Conservation (phyloP, 2,797 vertebrate species). For the Buceros bicornis region DNA sequence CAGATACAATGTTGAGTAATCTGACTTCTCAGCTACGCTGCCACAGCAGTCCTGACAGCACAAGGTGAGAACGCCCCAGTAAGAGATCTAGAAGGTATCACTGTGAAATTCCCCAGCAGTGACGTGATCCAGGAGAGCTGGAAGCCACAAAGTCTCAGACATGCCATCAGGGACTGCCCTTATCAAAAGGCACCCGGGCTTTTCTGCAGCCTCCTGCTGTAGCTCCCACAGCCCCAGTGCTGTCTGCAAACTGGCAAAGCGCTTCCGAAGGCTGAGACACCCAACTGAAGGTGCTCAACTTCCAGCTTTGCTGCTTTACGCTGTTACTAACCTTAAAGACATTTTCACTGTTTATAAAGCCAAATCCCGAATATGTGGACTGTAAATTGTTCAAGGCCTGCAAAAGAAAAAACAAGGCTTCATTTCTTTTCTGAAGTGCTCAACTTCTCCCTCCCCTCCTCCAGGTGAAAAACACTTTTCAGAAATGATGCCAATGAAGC, state of each 20-base stretch:
- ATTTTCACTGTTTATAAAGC: conserved; percentile 95
- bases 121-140: neutral
- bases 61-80: neutral
- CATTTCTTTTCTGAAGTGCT: neutral
- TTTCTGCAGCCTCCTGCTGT: neutral
- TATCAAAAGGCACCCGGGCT: neutral
- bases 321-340: conserved; percentile 89
- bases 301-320: neutral
- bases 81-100: neutral
- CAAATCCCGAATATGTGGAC: conserved; percentile 94
- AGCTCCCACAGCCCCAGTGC: neutral
- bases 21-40: neutral
- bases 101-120: neutral
- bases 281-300: neutral
- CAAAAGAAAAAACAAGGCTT: neutral
- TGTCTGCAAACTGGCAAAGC: neutral
- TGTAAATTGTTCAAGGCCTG: conserved; percentile 97
- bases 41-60: neutral
- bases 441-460: neutral
- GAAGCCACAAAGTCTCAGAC: neutral
- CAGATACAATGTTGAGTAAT: neutral
- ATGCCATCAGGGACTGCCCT: neutral
- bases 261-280: neutral
- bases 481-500: neutral
- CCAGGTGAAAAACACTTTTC: neutral